Conservation (phyloP, 2,797 vertebrate genomes). For the Lacerta bilineata region DNA sequence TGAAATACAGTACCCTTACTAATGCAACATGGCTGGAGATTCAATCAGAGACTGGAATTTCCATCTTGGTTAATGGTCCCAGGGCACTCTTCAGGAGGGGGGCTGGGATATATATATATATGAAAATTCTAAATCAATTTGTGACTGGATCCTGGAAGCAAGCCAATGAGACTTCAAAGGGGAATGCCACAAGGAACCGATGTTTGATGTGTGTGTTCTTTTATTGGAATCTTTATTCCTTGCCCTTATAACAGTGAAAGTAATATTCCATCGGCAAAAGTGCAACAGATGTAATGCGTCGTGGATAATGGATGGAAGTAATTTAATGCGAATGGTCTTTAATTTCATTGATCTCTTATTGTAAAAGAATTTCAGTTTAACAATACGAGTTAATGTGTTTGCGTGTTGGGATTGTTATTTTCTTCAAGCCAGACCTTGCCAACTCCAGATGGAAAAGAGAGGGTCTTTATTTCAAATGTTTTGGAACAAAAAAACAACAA, state of each 20-base stretch:
- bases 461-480: slow-evolving; percentile 68
- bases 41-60: slow-evolving; percentile 36
- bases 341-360: slow-evolving; percentile 74
- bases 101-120: not conserved
- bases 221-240: slow-evolving; percentile 76
- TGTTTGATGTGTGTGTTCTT: slow-evolving; percentile 74
- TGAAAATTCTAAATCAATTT: slow-evolving; percentile 51
- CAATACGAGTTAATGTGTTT: slow-evolving; percentile 49
- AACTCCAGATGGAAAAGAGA: slow-evolving; percentile 69
- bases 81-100: slow-evolving; percentile 22
- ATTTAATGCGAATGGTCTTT: slow-evolving; percentile 74
- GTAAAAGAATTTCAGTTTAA: slow-evolving; percentile 71
- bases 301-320: slow-evolving; percentile 72
- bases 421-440: slow-evolving; percentile 70
- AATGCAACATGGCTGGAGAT: not conserved
- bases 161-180: slow-evolving; percentile 74
- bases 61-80: slow-evolving; percentile 43
- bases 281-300: slow-evolving; percentile 73
- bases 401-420: slow-evolving; percentile 32
- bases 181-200: slow-evolving; percentile 65
- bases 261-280: slow-evolving; percentile 65
- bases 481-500: slow-evolving; percentile 59
- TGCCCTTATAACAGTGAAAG: slow-evolving; percentile 62
- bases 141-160: slow-evolving; percentile 55
- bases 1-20: not conserved